Evolutionary conservation across 2,888 invertebrate genomes (phyloP), one percentile per base, ranked within the genome.

Genomic region (Agriotes lineatus): DNA sequence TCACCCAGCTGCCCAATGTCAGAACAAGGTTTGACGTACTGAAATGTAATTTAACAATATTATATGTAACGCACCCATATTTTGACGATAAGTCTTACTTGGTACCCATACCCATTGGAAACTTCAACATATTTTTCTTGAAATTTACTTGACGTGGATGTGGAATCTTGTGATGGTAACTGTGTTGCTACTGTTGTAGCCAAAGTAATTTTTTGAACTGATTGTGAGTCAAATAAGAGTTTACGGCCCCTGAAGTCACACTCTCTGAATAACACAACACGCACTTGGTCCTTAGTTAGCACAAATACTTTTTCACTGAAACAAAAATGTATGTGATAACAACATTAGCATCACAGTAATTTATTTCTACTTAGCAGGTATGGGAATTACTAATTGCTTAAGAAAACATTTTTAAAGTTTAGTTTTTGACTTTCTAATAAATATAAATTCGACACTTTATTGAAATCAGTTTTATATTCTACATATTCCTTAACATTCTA

Each of bases 201-300:
- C 1, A 88, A 78, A 69, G 86, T 84, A 58, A 90, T 85, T 85
- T 89, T 89, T 80, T 90, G 87, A 77, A 90, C 85, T 12, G 91
- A 88, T 73, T 90, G 87, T 0, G 96, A 96, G 84, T 96, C 96
- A 82, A 95, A 96, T 60, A 96, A 86, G 35, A 96, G 85, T 77
- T 91, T 91, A 69, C 94, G 87, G 20, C 94, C 95, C 70, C 91
- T 88, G 84, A 91, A 90, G 81, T 96, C 95, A 83, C 94, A 94
- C 86, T 96, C 96, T 81, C 91, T 90, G 85, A 93, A 95, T 73
- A 96, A 87, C 79, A 96, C 87, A 78, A 96, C 88, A 76, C 96
- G 88, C 69, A 96, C 90, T 87, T 93, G 92, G 82, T 91, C 89
- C 74, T 88, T 87, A 78, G 88, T 89, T 85, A 92, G 91, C 77